Conservation (phyloP, 92 coral and sea anemone species). For the Epizoanthus illoricatus region DNA sequence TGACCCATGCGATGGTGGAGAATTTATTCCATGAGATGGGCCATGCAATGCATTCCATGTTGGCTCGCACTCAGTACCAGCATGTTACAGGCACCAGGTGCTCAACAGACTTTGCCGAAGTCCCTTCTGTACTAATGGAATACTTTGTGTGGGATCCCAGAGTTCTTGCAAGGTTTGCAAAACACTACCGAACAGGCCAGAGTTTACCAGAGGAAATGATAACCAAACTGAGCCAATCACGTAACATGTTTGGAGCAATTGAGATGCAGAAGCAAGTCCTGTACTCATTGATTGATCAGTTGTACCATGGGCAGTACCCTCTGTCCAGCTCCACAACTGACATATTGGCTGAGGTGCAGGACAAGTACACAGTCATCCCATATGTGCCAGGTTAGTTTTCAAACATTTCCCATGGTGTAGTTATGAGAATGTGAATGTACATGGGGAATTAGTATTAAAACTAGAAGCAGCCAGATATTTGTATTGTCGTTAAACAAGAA, state of each 20-base stretch:
- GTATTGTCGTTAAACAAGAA: no score
- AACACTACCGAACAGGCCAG: conserved; percentile 87
- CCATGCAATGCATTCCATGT: conserved; percentile 99
- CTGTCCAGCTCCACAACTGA: conserved; percentile 76
- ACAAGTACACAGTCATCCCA: conserved; percentile 72
- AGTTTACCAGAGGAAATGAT: conserved; percentile 82
- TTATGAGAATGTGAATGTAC: no score
- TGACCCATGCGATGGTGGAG: conserved; percentile 93
- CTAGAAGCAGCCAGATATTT: no score
- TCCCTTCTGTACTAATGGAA: conserved; percentile 96
- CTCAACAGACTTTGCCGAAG: conserved; percentile 96
- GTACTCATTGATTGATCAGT: conserved; percentile 91
- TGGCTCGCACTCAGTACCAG: conserved; percentile 91
- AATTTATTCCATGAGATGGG: conserved; percentile 99
- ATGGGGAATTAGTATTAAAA: no score
- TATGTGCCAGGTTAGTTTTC: conserved; percentile 73
- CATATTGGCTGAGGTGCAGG: conserved; percentile 71
- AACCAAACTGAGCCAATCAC: conserved; percentile 69
- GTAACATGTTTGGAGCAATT: conserved; percentile 89
- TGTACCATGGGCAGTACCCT: conserved; percentile 86
- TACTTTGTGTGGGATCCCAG: conserved; percentile 93
- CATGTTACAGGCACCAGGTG: conserved; percentile 97
- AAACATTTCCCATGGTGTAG: no score
- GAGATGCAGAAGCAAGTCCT: conserved; percentile 97
- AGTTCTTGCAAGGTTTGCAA: conserved; percentile 73